Evolutionary conservation across 2,888 invertebrate species (phyloP).

Genomic region (Dilophus febrilis): DNA sequence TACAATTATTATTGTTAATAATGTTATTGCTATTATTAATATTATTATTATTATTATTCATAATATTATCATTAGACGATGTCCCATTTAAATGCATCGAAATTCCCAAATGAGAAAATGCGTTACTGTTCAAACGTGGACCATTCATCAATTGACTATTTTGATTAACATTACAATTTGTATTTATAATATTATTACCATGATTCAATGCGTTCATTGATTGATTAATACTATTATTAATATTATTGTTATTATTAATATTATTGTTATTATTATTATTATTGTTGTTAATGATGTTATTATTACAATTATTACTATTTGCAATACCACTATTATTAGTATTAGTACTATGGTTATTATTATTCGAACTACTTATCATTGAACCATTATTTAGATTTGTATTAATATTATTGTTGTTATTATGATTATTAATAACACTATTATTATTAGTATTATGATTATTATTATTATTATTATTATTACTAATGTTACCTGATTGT

Average conservation of each 20-base stretch:
- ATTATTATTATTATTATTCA: slow-evolving; percentile 12
- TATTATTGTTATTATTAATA: too few species aligned
- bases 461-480: slow-evolving; percentile 24
- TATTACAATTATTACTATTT: too few species aligned
- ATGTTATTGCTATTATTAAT: slow-evolving; percentile 20
- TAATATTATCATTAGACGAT: slow-evolving; percentile 13
- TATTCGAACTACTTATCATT: slow-evolving; percentile 31
- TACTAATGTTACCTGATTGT: slow-evolving; percentile 25
- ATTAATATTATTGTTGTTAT: not conserved
- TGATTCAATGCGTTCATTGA: not conserved
- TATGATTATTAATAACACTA: slow-evolving; percentile 2
- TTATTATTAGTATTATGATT: slow-evolving; percentile 8
- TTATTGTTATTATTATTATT: too few species aligned
- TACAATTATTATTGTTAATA: slow-evolving; percentile 11
- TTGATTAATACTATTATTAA: not conserved
- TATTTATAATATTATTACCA: slow-evolving; percentile 9
- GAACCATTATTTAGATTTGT: slow-evolving; percentile 7
- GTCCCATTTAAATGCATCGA: slow-evolving; percentile 31
- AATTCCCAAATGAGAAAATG: slow-evolving; percentile 34
- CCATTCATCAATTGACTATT: slow-evolving; percentile 28
- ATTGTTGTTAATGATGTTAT: too few species aligned
- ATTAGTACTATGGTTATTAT: not conserved
- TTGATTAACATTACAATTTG: too few species aligned
- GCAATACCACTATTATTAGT: not conserved
- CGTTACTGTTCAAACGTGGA: slow-evolving; percentile 40